These are phyloP conservation scores for Anableps anableps DNA, from an alignment of 2,797 vertebrate genomes.

Conservation along the genomic window DNA sequence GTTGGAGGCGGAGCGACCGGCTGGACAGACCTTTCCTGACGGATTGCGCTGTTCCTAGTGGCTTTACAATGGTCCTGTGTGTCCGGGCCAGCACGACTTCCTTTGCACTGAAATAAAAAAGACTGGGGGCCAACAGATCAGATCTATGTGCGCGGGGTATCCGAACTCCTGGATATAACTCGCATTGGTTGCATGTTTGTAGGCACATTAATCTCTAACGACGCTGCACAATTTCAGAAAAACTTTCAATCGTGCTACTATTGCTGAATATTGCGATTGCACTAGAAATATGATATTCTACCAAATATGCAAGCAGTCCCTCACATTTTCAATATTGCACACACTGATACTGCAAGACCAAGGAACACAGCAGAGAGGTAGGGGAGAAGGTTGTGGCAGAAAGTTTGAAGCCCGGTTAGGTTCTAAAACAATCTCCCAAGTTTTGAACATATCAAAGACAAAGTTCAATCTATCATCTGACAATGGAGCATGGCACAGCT, in stretches of 20 bases:
- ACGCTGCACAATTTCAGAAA: not conserved
- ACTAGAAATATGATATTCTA: too few species aligned
- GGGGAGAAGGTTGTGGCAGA: too few species aligned
- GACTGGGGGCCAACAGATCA: constrained; percentile 23
- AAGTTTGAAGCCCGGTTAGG: too few species aligned
- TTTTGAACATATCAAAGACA: too few species aligned
- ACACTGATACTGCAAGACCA: too few species aligned
- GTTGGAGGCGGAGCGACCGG: constrained; percentile 70
- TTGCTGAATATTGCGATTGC: not conserved
- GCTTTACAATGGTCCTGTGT: constrained; percentile 68
- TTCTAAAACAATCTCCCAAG: too few species aligned
- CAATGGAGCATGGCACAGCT: too few species aligned
- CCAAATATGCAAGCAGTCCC: too few species aligned
- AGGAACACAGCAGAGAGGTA: too few species aligned
- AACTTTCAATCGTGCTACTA: not conserved
- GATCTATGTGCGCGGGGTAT: constrained; percentile 23
- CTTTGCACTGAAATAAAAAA: constrained; percentile 44
- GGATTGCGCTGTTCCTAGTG: constrained; percentile 51
- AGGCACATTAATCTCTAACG: not conserved
- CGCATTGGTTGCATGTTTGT: not conserved
- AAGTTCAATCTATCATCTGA: too few species aligned
- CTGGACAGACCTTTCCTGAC: constrained; percentile 51
- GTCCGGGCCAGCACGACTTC: constrained; percentile 54
- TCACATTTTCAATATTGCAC: too few species aligned
- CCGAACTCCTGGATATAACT: constrained; percentile 6